These are phyloP conservation scores for Stegostoma tigrinum DNA, from an alignment of 2,113 vertebrate genomes.

Conservation along the genomic window DNA sequence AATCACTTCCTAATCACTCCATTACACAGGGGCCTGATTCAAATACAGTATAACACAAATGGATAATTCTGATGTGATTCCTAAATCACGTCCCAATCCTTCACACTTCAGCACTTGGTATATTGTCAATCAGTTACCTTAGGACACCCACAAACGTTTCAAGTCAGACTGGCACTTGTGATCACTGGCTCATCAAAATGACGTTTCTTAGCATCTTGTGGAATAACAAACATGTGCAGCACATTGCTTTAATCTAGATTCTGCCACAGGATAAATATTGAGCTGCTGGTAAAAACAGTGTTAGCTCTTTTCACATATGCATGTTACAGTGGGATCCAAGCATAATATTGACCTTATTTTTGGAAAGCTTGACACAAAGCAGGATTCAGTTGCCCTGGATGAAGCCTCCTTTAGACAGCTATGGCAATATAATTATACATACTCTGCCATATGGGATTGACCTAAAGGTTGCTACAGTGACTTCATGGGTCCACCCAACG, in stretches of 20 bases:
- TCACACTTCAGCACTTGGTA: neutral
- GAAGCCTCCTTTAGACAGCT: neutral
- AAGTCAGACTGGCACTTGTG: neutral
- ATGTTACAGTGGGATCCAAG: neutral
- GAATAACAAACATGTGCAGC: neutral
- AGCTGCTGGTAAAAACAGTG: neutral
- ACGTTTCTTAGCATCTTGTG: neutral
- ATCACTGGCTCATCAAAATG: neutral
- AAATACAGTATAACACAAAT: constrained; percentile 1
- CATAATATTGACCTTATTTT: neutral
- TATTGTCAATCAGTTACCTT: neutral
- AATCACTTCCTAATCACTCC: constrained; percentile 30
- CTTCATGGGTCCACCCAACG: neutral
- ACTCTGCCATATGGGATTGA: neutral
- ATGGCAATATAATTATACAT: neutral
- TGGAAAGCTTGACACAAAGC: neutral
- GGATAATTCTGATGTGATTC: neutral
- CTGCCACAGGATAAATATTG: neutral
- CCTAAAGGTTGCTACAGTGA: neutral
- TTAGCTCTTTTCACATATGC: neutral
- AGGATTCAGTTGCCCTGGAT: neutral
- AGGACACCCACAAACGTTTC: neutral
- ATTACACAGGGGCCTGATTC: neutral
- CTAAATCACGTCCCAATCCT: neutral
- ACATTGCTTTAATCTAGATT: constrained; percentile 7